phyloP scores from a whole-genome alignment of 2,797 vertebrate genomes.

The Gadopsis marmoratus region DNA sequence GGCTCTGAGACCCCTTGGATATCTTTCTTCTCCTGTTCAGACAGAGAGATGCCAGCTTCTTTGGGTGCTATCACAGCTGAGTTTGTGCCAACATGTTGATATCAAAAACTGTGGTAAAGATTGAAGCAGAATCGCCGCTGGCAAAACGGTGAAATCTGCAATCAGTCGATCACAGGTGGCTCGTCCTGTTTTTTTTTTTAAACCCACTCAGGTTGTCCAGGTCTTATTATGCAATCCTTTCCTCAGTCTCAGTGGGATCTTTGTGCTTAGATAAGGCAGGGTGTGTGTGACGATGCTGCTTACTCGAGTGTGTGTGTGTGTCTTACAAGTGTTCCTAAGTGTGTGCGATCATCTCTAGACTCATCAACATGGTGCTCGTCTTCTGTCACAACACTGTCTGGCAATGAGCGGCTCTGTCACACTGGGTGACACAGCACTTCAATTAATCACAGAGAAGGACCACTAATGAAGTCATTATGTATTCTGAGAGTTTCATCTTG shows the following conservation, averaged over 20 bases:
- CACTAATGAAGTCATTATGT: conserved; percentile 81
- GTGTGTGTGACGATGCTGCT: conserved; percentile 24
- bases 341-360: conserved; percentile 56
- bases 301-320: conserved; percentile 16
- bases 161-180: conserved; percentile 34
- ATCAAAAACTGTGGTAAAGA: conserved; percentile 41
- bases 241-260: neutral
- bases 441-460: conserved; percentile 77
- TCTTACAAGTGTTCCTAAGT: conserved; percentile 41
- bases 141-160: conserved; percentile 34
- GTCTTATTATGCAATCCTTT: conserved; percentile 5
- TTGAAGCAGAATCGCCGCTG: conserved; percentile 36
- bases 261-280: neutral
- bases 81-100: conserved; percentile 51
- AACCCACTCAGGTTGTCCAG: conserved; percentile 16
- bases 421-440: conserved; percentile 69
- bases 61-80: conserved; percentile 42
- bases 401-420: conserved; percentile 74
- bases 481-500: conserved; percentile 69
- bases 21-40: conserved; percentile 54
- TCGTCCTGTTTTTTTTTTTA: neutral
- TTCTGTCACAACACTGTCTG: conserved; percentile 68
- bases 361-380: conserved; percentile 60
- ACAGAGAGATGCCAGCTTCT: conserved; percentile 49
- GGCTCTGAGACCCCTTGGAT: conserved; percentile 52